Conservation (phyloP, 2,113 vertebrate genomes). For the Stigmatopora argus region DNA sequence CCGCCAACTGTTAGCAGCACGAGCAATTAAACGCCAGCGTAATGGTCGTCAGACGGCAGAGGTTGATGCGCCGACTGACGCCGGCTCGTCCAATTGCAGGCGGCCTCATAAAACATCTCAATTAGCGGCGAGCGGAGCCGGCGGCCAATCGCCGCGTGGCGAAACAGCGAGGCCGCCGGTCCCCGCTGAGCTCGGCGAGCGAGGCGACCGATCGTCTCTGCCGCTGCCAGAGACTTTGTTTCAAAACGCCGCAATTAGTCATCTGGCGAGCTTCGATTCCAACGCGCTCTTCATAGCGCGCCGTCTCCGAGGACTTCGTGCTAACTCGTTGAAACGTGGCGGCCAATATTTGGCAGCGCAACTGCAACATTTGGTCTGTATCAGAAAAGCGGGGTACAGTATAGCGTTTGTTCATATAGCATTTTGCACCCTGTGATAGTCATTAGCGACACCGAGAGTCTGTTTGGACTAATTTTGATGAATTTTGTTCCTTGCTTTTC, state of each 20-base stretch:
- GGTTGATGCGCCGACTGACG: constrained; percentile 17
- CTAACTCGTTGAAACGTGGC: not conserved
- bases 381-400: not conserved
- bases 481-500: too few relatives aligned
- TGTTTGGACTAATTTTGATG: not conserved
- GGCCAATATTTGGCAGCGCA: not conserved
- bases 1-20: constrained; percentile 50
- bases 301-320: not conserved
- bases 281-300: constrained; percentile 34
- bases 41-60: constrained; percentile 31
- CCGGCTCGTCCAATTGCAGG: constrained; percentile 29
- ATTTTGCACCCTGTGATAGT: not conserved
- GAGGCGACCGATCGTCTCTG: constrained; percentile 58
- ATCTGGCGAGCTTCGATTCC: constrained; percentile 65
- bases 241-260: constrained; percentile 72
- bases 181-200: constrained; percentile 56
- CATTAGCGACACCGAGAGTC: not conserved
- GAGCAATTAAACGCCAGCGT: constrained; percentile 42
- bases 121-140: constrained; percentile 35
- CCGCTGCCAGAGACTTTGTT: constrained; percentile 66
- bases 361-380: not conserved
- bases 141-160: constrained; percentile 32
- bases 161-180: constrained; percentile 51
- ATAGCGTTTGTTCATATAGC: not conserved
- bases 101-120: constrained; percentile 34